Evolutionary conservation across 2,888 invertebrate genomes (phyloP), one percentile per base, ranked within the genome.

Genomic region (Orgyia antiqua): DNA sequence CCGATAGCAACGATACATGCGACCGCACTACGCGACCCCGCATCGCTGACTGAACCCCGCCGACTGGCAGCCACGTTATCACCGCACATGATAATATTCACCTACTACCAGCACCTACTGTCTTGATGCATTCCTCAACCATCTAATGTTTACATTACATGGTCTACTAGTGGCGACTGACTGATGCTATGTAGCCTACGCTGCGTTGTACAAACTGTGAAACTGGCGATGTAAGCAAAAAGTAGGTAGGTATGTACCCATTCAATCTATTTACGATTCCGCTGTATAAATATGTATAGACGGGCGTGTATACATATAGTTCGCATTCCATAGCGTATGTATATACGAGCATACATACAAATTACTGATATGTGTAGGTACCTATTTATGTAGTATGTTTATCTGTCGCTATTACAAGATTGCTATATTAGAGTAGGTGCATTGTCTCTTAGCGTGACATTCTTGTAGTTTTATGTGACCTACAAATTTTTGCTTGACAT

Each of bases 61-160:
- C 68, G 69, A 65, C 68, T 66, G 63, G 64, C 68, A 74, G 80
- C 76, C 74, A 77, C 79, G 73, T 79, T 86, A 86, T 86, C 83
- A 78, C 74, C 67, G 71, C 80, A 82, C 87, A 87, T 87, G 83
- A 86, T 88, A 88, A 88, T 87, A 87, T 78, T 79, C 79, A 74
- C n/a, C n/a, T n/a, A n/a, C 68, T 65, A 68, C 68, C 62, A 63
- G 72, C 73, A 78, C 74, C 75, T 76, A 77, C 72, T 77, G 76
- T 73, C 76, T 75, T 75, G 76, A 80, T 77, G 78, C 82, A 82
- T 83, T 80, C 79, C 79, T 78, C 66, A 51, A 72, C 69, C 68
- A 70, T 68, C 76, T 74, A 78, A 76, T 84, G 83, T 84, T 84
- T 83, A 82, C 84, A 82, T 80, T 82, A 74, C 73, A 74, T 72